phyloP scores from a whole-genome alignment of 2,888 invertebrate genomes.

The Drosophila kanekoi region DNA sequence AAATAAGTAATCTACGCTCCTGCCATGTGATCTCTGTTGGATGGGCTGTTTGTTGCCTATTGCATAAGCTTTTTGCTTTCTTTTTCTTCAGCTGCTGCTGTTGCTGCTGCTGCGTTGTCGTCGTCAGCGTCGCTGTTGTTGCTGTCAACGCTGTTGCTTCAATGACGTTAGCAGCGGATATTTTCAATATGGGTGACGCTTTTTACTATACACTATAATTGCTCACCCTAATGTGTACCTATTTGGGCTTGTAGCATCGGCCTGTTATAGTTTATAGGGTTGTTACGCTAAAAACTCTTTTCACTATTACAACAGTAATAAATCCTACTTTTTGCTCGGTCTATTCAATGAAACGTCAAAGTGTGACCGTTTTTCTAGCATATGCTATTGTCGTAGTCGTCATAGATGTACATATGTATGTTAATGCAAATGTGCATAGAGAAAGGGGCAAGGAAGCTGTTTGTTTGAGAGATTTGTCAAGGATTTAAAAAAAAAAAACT shows the following conservation, averaged over 20 bases:
- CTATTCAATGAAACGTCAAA: too few relatives aligned
- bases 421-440: too few relatives aligned
- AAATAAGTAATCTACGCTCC: conserved; percentile 24
- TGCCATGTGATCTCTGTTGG: conserved; percentile 53
- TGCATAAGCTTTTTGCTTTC: conserved; percentile 69
- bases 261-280: not conserved
- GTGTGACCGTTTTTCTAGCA: too few relatives aligned
- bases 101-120: conserved; percentile 34
- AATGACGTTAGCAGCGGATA: conserved; percentile 23
- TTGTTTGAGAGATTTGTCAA: too few relatives aligned
- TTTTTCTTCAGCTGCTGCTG: conserved; percentile 47
- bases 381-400: too few relatives aligned
- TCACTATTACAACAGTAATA: not conserved
- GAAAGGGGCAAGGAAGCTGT: too few relatives aligned
- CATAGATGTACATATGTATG: too few relatives aligned
- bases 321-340: not conserved
- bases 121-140: conserved; percentile 26
- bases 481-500: too few relatives aligned
- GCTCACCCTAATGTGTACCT: conserved; percentile 3
- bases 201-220: conserved; percentile 5
- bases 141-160: conserved; percentile 20
- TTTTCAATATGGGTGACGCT: conserved; percentile 30
- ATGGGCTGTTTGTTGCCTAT: conserved; percentile 46
- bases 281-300: not conserved
- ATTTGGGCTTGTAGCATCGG: not conserved